A percentile compares a stretch with the other conserved stretches of the same genome.
phyloP scores from a whole-genome alignment of 2,797 vertebrate species.

The Ctenopoma kingsleyae region DNA sequence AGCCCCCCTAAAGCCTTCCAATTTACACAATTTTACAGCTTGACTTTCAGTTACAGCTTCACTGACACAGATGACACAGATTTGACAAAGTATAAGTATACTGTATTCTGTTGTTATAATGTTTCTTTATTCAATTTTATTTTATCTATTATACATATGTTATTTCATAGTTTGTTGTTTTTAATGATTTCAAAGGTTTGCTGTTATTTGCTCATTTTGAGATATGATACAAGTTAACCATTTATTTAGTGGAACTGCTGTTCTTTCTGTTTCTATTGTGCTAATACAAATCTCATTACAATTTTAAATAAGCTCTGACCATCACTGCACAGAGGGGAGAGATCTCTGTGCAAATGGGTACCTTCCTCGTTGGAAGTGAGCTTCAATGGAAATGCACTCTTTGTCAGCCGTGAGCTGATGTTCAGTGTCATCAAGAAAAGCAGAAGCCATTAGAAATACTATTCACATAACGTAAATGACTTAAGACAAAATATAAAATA shows the following conservation, averaged over 20 bases:
- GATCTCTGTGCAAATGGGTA: constrained; percentile 31
- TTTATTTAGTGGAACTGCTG: background rate
- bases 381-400: constrained; percentile 26
- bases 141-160: background rate
- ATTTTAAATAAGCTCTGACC: constrained; percentile 24
- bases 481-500: background rate
- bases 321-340: constrained; percentile 37
- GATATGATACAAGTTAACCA: background rate
- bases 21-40: background rate
- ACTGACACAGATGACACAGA: background rate
- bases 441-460: background rate
- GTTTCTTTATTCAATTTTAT: background rate
- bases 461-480: background rate
- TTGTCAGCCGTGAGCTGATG: constrained; percentile 6
- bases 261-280: background rate
- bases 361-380: constrained; percentile 36
- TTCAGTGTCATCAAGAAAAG: constrained; percentile 8
- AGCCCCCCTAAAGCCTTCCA: no score
- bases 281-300: background rate
- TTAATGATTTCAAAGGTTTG: background rate
- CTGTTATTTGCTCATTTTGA: constrained; percentile 1
- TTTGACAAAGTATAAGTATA: background rate
- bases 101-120: background rate
- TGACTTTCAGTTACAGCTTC: background rate
- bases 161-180: background rate